Evolutionary conservation across 2,113 vertebrate species (phyloP).

Genomic region (Entomyzon cyanotis): DNA sequence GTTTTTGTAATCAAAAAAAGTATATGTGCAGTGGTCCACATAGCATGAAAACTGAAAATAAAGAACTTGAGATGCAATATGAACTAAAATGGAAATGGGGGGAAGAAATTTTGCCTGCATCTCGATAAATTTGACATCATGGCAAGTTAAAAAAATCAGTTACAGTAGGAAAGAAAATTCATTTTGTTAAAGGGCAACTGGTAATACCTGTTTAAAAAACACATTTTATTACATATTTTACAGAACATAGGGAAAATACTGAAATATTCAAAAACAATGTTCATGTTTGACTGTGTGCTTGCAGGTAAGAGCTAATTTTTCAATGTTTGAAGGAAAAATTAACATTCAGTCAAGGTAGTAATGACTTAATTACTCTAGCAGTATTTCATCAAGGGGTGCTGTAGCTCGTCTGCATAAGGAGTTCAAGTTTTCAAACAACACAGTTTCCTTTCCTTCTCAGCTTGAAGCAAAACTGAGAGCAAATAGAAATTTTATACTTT

Average conservation of each 20-base stretch:
- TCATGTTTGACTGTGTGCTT: not conserved
- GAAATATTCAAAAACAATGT: not conserved
- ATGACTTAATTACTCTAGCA: not conserved
- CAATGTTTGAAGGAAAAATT: not conserved
- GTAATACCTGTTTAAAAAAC: not conserved
- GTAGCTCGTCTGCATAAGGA: not conserved
- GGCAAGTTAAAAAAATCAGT: not conserved
- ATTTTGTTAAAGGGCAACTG: not conserved
- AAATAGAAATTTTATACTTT: not conserved
- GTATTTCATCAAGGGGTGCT: not conserved
- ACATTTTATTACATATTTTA: not conserved
- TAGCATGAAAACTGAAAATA: not conserved
- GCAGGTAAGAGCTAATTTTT: not conserved
- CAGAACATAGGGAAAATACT: not conserved
- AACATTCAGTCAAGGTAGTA: not conserved
- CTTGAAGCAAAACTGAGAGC: not conserved
- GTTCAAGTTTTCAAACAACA: not conserved
- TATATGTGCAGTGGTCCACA: accelerated
- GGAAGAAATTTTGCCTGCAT: not conserved
- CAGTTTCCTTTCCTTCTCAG: not conserved
- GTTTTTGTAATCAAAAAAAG: not conserved
- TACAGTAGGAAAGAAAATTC: not conserved
- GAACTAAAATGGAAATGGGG: not conserved
- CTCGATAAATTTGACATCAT: not conserved
- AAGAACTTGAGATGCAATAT: not conserved